A percentile compares a stretch with the other conserved stretches of the same genome.
Conservation (phyloP, 2,888 invertebrate species). For the Dryocosmus kuriphilus region DNA sequence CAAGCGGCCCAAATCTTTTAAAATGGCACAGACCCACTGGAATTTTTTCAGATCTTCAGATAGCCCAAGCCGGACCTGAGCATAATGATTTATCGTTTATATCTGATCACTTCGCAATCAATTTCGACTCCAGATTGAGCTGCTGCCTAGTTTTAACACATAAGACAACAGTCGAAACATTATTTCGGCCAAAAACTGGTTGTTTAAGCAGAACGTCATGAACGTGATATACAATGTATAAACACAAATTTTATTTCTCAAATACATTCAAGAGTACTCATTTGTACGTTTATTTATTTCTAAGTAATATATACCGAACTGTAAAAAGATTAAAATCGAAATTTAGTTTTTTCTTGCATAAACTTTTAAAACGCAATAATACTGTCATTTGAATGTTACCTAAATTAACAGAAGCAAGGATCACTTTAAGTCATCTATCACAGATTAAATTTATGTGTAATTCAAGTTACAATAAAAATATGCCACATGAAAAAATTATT, state of each 20-base stretch:
- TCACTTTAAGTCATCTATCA: background rate
- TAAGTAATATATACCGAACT: background rate
- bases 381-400: background rate
- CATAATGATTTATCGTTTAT: too few relatives aligned
- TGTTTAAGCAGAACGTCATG: background rate
- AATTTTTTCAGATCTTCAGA: too few relatives aligned
- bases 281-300: background rate
- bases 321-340: background rate
- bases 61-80: too few relatives aligned
- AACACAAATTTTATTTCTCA: background rate
- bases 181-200: background rate
- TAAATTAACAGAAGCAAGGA: slow-evolving; percentile 1
- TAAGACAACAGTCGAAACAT: background rate
- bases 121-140: too few relatives aligned
- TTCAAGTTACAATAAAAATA: slow-evolving; percentile 1
- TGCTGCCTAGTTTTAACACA: too few relatives aligned
- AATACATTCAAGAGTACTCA: slow-evolving; percentile 1
- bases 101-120: too few relatives aligned
- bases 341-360: background rate
- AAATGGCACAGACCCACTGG: too few relatives aligned
- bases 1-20: too few relatives aligned
- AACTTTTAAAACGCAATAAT: background rate
- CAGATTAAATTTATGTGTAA: background rate
- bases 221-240: background rate
- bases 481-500: background rate